Evolutionary conservation across 2,797 vertebrate species (phyloP), one percentile per base, ranked within the genome.

Genomic region (Lutjanus argentimaculatus): DNA sequence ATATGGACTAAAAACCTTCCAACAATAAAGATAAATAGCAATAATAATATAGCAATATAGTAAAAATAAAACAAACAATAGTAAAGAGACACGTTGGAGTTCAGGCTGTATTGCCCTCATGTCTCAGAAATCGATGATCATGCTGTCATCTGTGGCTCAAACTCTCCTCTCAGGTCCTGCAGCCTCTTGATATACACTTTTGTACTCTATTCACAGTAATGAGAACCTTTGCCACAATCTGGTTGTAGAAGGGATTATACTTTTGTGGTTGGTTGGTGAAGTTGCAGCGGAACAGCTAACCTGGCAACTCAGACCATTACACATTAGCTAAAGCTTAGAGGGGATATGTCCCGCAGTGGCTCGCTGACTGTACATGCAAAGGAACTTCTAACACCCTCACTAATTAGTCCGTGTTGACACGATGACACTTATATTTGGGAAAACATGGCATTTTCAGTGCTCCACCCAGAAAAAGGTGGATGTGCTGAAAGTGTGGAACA

Each of bases 111-210:
- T 22, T 59, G 72, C 56, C 80, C 52, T 88, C 67, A 77, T 72
- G 82, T 82, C 58, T 83, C 68, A 79, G 49, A 80, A 55, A 85
- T 87, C 82, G 76, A 87, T 91, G 91, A 89, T 79, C 76, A 70
- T 72, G 80, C 72, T 84, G 88, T 92, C 86, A 88, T 87, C 52
- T 63, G 58, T 79, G 53, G 68, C 75, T 80, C 79, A 82, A 57
- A 69, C 61, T 81, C 74, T 79, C 78, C 19, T 79, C 78, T 85
- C 69, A 67, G 67, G 82, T 77, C 67, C 75, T 22, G 57, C 64
- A n/a, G 80, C 67, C 61, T 68, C 71, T 25, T 68, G 59, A 82
- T 43, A 63, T 63, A 63, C 25, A 79, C 58, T 52, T 72, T 71
- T 55, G 9, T 17, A 42, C 62, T 70, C 45, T 22, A 36, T 8